Evolutionary conservation across 2,797 vertebrate genomes (phyloP), one percentile per base, ranked within the genome.

Genomic region (Psittacula echo): DNA sequence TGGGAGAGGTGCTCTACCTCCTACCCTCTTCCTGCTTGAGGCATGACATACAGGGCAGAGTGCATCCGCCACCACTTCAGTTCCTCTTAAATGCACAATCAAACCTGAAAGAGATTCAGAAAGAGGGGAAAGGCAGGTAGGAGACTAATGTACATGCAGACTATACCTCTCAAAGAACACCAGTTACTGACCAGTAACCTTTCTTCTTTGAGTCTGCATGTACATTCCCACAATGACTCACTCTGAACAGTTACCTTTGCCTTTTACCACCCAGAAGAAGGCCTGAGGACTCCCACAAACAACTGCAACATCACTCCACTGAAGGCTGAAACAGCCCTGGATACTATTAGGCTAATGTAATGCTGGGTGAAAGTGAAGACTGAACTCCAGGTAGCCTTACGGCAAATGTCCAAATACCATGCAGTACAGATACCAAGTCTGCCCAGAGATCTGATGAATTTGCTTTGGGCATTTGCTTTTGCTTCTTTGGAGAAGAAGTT

Each of bases 41-140:
- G 93, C 88, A 92, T 92, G 95, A 95, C 81, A 95, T n/a, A 92
- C 67, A 92, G 89, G 96, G 96, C 96, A 96, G 95, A 96, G 94
- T 32, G 94, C 96, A 94, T 92, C 94, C 80, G 67, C 96, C 94
- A 97, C 95, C 96, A 94, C 94, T 94, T 56, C 90, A 89, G 96
- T 56, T 96, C 96, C 95, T 95, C 96, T 95, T 90, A 97, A 85
- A 95, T 95, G 95, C 95, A 95, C 96, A 97, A 93, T 7, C 94
- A 97, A 89, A 97, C 95, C 96, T 97, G 96, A 95, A 97, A 97
- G 93, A 97, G 96, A 97, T 96, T 95, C 95, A 97, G 96, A 97
- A 89, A 97, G 93, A 97, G 94, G 95, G 96, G 96, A 97, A 95
- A 97, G 94, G 94, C 93, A 97, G 94, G 93, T 96, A 95, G 96